phyloP scores from a whole-genome alignment of 2,888 invertebrate genomes.

The Drosophila birchii region DNA sequence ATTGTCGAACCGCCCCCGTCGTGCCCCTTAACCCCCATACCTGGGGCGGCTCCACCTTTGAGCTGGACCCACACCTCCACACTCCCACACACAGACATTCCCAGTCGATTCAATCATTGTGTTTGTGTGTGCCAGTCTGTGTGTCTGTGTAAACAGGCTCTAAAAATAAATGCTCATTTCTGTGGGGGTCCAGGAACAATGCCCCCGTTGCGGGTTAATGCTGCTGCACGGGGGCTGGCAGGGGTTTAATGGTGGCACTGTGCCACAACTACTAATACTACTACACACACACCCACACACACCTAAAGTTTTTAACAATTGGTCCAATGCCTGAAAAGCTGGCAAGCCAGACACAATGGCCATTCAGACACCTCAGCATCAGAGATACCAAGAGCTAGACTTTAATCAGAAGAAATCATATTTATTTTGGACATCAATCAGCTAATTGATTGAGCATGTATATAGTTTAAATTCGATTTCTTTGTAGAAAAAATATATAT shows the following conservation, averaged over 20 bases:
- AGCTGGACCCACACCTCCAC: not conserved
- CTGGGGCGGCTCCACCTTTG: slow-evolving; percentile 10
- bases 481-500: too few species aligned
- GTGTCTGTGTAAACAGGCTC: slow-evolving; percentile 42
- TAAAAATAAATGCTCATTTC: slow-evolving; percentile 50
- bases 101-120: slow-evolving; percentile 41
- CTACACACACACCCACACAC: not conserved
- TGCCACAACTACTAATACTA: not conserved
- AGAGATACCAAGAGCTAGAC: not conserved
- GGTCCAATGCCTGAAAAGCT: slow-evolving; percentile 18
- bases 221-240: not conserved
- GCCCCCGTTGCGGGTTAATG: slow-evolving; percentile 28
- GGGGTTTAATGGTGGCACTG: slow-evolving; percentile 10
- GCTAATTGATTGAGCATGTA: slow-evolving; percentile 2
- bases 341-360: slow-evolving; percentile 5
- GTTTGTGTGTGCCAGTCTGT: slow-evolving; percentile 22
- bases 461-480: too few species aligned
- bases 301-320: slow-evolving; percentile 29
- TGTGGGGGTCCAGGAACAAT: slow-evolving; percentile 28
- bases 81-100: not conserved
- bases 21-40: slow-evolving; percentile 19
- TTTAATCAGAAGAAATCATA: slow-evolving; percentile 13
- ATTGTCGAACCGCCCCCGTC: slow-evolving; percentile 48
- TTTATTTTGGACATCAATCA: slow-evolving; percentile 6
- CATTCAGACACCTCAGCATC: not conserved